Evolutionary conservation across 2,797 vertebrate genomes (phyloP).

Genomic region (Ateles fusciceps): DNA sequence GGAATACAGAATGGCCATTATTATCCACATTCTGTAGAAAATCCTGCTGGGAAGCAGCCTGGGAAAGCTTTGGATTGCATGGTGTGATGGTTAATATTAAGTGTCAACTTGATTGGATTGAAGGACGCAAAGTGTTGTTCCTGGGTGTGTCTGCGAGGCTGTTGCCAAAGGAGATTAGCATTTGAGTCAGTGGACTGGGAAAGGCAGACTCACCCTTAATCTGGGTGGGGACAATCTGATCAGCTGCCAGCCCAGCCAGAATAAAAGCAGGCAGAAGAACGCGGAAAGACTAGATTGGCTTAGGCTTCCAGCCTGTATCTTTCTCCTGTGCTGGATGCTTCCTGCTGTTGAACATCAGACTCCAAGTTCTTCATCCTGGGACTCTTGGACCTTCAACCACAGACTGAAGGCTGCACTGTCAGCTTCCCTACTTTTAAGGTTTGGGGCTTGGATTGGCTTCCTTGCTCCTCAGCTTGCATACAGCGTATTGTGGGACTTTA

Average conservation of each 20-base stretch:
- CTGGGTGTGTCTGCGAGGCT: not conserved
- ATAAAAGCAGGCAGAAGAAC: not conserved
- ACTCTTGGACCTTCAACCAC: not conserved
- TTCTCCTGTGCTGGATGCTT: not conserved
- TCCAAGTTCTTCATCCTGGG: not conserved
- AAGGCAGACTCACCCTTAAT: not conserved
- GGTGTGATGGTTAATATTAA: not conserved
- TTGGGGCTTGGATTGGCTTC: not conserved
- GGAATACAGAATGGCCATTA: not conserved
- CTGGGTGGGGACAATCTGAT: not conserved
- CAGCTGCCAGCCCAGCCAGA: not conserved
- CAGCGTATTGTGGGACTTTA: not conserved
- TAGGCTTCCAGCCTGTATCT: not conserved
- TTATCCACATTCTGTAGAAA: not conserved
- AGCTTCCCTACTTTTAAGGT: not conserved
- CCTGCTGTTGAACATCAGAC: not conserved
- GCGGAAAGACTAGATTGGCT: not conserved
- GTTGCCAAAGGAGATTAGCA: not conserved
- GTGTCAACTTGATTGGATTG: not conserved
- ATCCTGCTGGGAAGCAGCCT: not conserved
- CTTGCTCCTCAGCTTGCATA: not conserved
- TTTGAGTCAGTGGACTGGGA: not conserved
- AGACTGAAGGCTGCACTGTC: not conserved
- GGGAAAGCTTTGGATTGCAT: not conserved
- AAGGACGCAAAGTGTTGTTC: not conserved